A percentile compares a stretch with the other conserved stretches of the same genome.
phyloP scores from a whole-genome alignment of 2,113 vertebrate genomes.

The Zosterops hypoxanthus region DNA sequence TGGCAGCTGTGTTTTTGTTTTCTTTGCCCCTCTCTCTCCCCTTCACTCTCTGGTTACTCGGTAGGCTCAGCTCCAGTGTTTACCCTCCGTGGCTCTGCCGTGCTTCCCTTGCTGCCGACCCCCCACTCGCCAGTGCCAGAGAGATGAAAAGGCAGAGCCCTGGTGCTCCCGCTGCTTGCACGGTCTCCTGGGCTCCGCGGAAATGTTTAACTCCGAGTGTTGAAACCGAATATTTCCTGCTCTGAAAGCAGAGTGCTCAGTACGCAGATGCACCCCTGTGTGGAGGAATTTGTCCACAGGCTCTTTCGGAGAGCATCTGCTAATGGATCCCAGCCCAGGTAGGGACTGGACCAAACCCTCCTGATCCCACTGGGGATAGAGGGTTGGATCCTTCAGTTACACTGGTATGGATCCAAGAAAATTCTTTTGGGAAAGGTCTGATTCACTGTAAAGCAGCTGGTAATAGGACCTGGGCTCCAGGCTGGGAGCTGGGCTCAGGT shows the following conservation, averaged over 20 bases:
- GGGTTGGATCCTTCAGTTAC: neutral
- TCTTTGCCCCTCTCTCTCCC: conserved; percentile 55
- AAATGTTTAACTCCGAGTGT: conserved; percentile 65
- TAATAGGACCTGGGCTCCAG: neutral
- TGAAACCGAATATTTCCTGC: conserved; percentile 70
- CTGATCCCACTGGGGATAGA: neutral
- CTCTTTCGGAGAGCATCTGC: neutral
- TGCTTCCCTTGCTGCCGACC: conserved; percentile 23
- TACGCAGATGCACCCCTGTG: neutral
- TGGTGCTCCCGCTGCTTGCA: conserved; percentile 21
- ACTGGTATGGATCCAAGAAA: rapidly evolving
- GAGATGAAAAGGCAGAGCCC: conserved; percentile 68
- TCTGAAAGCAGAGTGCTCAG: neutral
- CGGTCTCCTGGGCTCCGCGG: conserved; percentile 52
- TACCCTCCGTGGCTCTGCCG: conserved; percentile 46
- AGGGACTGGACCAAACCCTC: neutral
- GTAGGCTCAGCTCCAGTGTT: conserved; percentile 64
- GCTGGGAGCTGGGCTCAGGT: neutral
- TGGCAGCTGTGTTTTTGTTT: conserved; percentile 76
- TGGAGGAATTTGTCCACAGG: conserved; percentile 4
- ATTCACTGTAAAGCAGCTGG: neutral
- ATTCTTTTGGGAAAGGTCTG: neutral
- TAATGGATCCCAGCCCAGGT: neutral
- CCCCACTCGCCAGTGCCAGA: conserved; percentile 21
- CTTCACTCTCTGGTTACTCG: conserved; percentile 34